Conservation (phyloP, 2,797 vertebrate genomes). For the Liasis olivaceus region DNA sequence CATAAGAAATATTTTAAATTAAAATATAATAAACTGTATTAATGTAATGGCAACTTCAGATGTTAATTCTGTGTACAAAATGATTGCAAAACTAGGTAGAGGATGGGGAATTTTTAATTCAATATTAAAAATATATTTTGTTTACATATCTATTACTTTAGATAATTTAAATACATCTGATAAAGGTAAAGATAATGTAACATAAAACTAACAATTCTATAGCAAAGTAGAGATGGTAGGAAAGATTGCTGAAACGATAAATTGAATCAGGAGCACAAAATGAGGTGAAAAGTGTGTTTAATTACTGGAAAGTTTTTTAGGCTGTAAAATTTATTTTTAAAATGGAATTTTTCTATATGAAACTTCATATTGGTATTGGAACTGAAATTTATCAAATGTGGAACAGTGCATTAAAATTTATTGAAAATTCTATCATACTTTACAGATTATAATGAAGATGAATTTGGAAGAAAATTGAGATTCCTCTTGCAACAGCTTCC, state of each 20-base stretch:
- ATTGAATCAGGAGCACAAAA: not conserved
- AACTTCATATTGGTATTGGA: not conserved
- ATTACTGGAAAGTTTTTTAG: not conserved
- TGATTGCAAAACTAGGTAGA: not conserved
- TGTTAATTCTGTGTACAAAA: not conserved
- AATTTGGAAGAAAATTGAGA: conserved; percentile 92
- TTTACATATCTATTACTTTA: not conserved
- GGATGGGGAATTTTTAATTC: not conserved
- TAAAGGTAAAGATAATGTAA: not conserved
- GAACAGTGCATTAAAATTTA: conserved; percentile 1
- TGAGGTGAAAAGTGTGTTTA: not conserved
- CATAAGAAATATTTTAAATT: not conserved
- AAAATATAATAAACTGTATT: not conserved
- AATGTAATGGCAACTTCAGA: not conserved
- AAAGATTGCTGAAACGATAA: not conserved
- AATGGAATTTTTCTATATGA: not conserved
- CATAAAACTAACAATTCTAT: not conserved
- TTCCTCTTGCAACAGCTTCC: conserved; percentile 97
- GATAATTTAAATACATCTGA: not conserved
- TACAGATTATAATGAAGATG: conserved; percentile 93
- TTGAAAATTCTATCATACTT: conserved; percentile 56
- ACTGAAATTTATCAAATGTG: not conserved
- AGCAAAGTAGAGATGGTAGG: not conserved
- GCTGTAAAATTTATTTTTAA: not conserved
- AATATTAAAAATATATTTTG: not conserved